Evolutionary conservation across 2,113 vertebrate genomes (phyloP).

Genomic region (Thalassarche chlororhynchos): DNA sequence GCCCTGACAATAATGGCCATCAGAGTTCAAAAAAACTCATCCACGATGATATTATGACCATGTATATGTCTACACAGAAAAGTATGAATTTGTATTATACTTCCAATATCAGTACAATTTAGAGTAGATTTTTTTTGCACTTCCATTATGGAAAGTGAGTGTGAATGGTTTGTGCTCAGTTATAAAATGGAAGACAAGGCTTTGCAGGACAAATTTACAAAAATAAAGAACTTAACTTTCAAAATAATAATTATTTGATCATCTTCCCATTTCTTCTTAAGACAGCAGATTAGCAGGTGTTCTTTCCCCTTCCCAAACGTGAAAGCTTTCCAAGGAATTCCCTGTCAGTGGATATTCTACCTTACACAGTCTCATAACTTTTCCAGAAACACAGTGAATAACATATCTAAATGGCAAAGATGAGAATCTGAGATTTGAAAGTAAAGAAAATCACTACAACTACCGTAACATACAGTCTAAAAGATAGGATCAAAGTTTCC

Average conservation of each 20-base stretch:
- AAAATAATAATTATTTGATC: background rate
- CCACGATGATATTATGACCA: background rate
- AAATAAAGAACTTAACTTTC: background rate
- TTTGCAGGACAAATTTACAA: background rate
- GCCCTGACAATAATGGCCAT: background rate
- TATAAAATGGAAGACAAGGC: background rate
- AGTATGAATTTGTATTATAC: background rate
- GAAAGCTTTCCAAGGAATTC: background rate
- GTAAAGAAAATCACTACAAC: background rate
- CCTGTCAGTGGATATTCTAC: background rate
- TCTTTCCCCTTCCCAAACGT: background rate
- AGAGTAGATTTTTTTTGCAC: background rate
- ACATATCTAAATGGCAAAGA: fast-evolving
- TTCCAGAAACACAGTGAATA: background rate
- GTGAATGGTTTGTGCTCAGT: background rate
- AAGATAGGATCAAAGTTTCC: background rate
- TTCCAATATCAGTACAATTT: background rate
- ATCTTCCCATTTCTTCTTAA: background rate
- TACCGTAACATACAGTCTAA: fast-evolving
- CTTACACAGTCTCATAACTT: background rate
- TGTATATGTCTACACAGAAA: background rate
- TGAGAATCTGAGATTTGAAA: background rate
- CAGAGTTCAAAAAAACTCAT: background rate
- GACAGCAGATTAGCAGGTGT: background rate
- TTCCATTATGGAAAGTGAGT: background rate